Evolutionary conservation across 2,113 vertebrate species (phyloP), one percentile per base, ranked within the genome.

Genomic region (Columbina picui): DNA sequence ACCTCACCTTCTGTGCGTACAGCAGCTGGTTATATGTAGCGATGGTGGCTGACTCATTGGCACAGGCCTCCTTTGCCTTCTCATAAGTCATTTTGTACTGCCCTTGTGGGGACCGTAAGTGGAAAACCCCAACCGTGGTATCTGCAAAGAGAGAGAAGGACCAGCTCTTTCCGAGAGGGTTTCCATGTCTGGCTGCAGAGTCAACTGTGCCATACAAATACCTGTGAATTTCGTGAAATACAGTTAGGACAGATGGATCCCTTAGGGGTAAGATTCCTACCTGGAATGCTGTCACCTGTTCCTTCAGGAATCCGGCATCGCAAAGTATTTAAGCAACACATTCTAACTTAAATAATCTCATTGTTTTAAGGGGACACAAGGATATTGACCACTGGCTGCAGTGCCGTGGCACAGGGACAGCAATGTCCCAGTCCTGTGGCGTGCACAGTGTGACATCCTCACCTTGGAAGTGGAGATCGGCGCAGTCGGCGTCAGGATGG

Each of bases 391-490:
- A 2, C 43, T 10, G 75, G 26, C 20, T 34, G 9, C 34, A 18
- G 45, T 11, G 55, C 69, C 10, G 49, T 3, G 17, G 38, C 36
- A 50, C 22, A 19, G 23, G 53, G 53, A 57, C 2, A 10, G 27
- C 30, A 43, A 49, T 14, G 49, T 49, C 14, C 30, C 26, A 10
- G 27, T 27, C 41, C 52, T 0, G 0, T 2, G 79, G 19, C 1
- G 2, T 14, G 61, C 25, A 17, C 2, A 4, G 12, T 5, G 29
- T 25, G 22, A 36, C 26, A 17, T 25, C 90, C 98, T 97, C 68
- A 99, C 99, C 99, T 97, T 99, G 98, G 92, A 98, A 99, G 77
- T 99, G 99, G 52, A 99, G 98, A 84, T 99, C 99, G 0, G 97
- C 85, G 18, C 99, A 99, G 88, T 80, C 47, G 1, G 99, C 99